A percentile compares a stretch with the other conserved stretches of the same genome.
Evolutionary conservation across 2,888 invertebrate genomes (phyloP).

Genomic region (Bursaphelenchus okinawaensis): DNA sequence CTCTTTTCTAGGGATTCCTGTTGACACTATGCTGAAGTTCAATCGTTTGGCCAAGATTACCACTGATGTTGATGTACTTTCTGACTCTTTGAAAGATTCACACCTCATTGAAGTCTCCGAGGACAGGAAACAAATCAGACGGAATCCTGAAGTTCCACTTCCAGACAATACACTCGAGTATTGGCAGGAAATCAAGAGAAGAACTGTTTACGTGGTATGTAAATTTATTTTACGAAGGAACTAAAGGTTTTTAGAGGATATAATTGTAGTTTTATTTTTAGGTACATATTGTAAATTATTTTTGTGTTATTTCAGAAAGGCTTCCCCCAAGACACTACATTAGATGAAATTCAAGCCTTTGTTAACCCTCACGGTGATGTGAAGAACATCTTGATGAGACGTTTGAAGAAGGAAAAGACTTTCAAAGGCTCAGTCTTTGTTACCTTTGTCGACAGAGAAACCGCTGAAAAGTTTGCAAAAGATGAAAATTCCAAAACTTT

Average conservation of each 20-base stretch:
- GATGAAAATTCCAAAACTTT: conserved; percentile 69
- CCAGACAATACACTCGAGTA: conserved; percentile 80
- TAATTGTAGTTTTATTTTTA: conserved; percentile 1
- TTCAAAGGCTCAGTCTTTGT: conserved; percentile 81
- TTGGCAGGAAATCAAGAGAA: conserved; percentile 70
- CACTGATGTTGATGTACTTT: conserved; percentile 69
- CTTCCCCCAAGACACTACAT: conserved; percentile 62
- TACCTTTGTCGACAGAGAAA: conserved; percentile 75
- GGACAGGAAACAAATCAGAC: conserved; percentile 70
- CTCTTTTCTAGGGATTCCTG: conserved; percentile 69
- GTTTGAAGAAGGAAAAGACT: conserved; percentile 54
- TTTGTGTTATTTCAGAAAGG: conserved; percentile 60
- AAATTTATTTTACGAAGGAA: no score
- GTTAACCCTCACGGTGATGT: conserved; percentile 69
- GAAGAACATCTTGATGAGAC: conserved; percentile 65
- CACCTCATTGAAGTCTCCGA: conserved; percentile 66
- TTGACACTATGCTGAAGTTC: conserved; percentile 78
- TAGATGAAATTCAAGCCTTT: conserved; percentile 71
- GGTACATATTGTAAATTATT: no score
- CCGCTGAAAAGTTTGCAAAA: conserved; percentile 72
- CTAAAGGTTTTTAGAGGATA: no score
- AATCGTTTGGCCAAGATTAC: conserved; percentile 72
- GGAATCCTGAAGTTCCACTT: conserved; percentile 70
- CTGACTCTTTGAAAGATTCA: conserved; percentile 70
- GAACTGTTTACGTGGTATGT: conserved; percentile 72